phyloP scores from a whole-genome alignment of 2,797 vertebrate species.

The Xenopus petersii region DNA sequence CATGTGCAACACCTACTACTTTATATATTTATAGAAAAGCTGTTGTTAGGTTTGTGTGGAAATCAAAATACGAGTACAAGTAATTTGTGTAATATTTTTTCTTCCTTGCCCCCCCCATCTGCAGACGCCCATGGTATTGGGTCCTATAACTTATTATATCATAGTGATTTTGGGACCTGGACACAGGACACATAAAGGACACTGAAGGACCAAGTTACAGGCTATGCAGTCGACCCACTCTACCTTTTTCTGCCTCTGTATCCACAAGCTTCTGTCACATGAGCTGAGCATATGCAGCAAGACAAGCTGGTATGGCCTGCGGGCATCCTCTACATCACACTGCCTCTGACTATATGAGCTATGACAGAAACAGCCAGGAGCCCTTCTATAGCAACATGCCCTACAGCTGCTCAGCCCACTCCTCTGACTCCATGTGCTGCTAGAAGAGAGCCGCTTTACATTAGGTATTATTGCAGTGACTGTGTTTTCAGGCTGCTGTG shows the following conservation, averaged over 20 bases:
- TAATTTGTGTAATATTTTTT: too few species aligned
- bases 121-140: too few species aligned
- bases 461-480: too few species aligned
- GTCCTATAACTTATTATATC: too few species aligned
- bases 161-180: too few species aligned
- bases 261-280: conserved; percentile 33
- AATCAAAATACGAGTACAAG: too few species aligned
- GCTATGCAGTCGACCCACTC: background rate
- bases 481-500: too few species aligned
- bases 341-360: conserved; percentile 38
- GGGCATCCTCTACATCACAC: conserved; percentile 23
- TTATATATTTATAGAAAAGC: too few species aligned
- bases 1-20: too few species aligned
- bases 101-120: too few species aligned
- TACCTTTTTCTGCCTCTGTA: conserved; percentile 1
- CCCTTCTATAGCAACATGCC: conserved; percentile 3
- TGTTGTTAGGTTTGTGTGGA: too few species aligned
- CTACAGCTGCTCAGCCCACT: background rate
- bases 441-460: too few species aligned
- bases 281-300: conserved; percentile 42
- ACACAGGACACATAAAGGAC: background rate
- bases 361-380: conserved; percentile 44
- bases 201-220: background rate
- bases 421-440: background rate
- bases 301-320: conserved; percentile 44